Conservation (phyloP, 2,797 vertebrate species). For the Acanthurus tractus region DNA sequence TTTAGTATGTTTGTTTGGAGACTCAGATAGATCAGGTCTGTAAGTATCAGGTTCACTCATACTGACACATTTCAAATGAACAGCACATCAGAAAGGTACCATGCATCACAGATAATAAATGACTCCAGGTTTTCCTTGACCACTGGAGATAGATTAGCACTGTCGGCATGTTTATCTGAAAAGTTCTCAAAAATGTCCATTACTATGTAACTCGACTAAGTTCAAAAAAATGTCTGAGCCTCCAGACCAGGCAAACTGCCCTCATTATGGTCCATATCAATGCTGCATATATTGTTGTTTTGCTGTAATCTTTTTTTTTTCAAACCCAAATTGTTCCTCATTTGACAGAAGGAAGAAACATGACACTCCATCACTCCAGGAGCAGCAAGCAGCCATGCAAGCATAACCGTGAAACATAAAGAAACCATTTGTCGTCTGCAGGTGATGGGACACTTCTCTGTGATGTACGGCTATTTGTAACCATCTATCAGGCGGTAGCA, state of each 20-base stretch:
- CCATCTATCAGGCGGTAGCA: constrained; percentile 55
- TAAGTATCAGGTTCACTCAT: constrained; percentile 24
- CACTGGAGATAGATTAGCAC: constrained; percentile 55
- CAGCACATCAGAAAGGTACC: constrained; percentile 29
- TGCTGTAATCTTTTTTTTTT: constrained; percentile 17
- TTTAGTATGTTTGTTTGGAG: constrained; percentile 1
- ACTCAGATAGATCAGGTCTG: constrained; percentile 20
- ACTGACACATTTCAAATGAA: constrained; percentile 37
- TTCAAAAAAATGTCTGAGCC: constrained; percentile 21
- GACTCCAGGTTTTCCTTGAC: constrained; percentile 40
- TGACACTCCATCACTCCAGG: constrained; percentile 39
- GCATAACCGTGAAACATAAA: constrained; percentile 35
- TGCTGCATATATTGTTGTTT: constrained; percentile 21
- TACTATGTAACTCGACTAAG: constrained; percentile 8
- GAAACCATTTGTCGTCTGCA: constrained; percentile 36
- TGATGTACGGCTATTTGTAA: constrained; percentile 53
- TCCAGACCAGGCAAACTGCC: constrained; percentile 24
- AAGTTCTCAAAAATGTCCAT: constrained; percentile 55
- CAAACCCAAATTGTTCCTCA: constrained; percentile 11
- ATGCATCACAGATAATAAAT: constrained; percentile 58
- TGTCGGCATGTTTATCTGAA: constrained; percentile 63
- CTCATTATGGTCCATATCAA: not conserved
- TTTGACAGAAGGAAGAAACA: constrained; percentile 22
- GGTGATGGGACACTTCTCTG: constrained; percentile 40
- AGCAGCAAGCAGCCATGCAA: constrained; percentile 14